Evolutionary conservation across 2,797 vertebrate species (phyloP), one percentile per base, ranked within the genome.

Genomic region (Gouania willdenowi): DNA sequence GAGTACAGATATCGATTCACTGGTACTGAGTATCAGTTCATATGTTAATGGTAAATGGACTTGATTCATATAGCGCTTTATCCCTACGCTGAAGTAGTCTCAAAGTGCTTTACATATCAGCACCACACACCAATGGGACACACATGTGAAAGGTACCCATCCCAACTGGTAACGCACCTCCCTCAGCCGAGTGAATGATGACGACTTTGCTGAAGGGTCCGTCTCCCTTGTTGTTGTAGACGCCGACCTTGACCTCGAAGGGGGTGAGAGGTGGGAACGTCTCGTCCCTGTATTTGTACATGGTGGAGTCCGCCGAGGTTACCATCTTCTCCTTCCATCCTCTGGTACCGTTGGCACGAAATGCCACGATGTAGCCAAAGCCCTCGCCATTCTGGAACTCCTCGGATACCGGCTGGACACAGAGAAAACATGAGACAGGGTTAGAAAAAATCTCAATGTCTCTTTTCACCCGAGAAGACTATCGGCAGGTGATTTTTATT

Each of bases 301-400:
- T 94, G 0, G 95, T 94, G 1, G 93, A 94, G 44, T 97, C 95
- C 0, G 94, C 94, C 1, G 94, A 97, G 0, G 95, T 96, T 59
- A 98, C 94, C 94, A 97, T 98, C 77, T 95, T 96, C 77, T 98
- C 95, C 51, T 97, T 98, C 96, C 96, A 98, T 3, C 93, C 94
- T 50, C 94, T 85, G 0, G 93, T 96, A 34, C 95, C 94, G 2
- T 98, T 98, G 42, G 94, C 94, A 17, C 95, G 90, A 68, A 98
- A 98, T 0, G 96, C 95, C 22, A 98, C 94, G 4, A 98, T 98
- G 35, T 98, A 98, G 5, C 95, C 96, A 1, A 98, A 98, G 31
- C 96, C 93, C 77, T 98, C 92, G 2, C 95, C 96, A 4, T 93
- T 98, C 61, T 98, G 96, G 80, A 95, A 98, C 70, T 98, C 96